A percentile compares a stretch with the other conserved stretches of the same genome.
Conservation (phyloP, 1,140 invertebrate genomes). For the Chrysoperla carnea region DNA sequence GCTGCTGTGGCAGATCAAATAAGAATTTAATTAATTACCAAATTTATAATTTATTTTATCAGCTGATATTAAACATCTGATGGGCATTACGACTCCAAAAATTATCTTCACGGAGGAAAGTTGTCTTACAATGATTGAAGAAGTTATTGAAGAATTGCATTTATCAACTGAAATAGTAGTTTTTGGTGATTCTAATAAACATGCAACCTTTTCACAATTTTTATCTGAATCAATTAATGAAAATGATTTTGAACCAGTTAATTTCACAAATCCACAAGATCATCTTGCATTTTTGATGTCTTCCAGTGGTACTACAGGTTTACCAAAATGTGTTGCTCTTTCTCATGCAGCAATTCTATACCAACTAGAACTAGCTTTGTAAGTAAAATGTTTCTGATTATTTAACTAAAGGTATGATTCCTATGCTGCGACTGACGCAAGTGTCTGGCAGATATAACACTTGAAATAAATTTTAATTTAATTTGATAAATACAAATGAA, state of each 20-base stretch:
- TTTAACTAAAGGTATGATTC: no score
- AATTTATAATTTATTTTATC: not conserved
- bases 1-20: no score
- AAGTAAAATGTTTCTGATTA: no score
- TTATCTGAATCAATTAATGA: not conserved
- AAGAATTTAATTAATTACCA: no score
- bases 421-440: no score
- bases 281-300: constrained; percentile 25
- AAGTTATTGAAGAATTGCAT: constrained; percentile 9
- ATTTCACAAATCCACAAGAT: constrained; percentile 9
- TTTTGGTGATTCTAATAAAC: constrained; percentile 11
- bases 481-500: no score
- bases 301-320: constrained; percentile 64
- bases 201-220: constrained; percentile 1
- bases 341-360: constrained; percentile 28
- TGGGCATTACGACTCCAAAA: constrained; percentile 18
- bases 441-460: no score
- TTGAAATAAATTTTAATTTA: no score
- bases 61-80: constrained; percentile 12
- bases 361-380: not conserved
- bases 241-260: constrained; percentile 1
- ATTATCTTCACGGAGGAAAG: constrained; percentile 17
- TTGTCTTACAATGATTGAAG: constrained; percentile 6
- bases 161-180: constrained; percentile 13
- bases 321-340: constrained; percentile 60